phyloP scores from a whole-genome alignment of 2,113 vertebrate species.

The Tupaia chinensis region DNA sequence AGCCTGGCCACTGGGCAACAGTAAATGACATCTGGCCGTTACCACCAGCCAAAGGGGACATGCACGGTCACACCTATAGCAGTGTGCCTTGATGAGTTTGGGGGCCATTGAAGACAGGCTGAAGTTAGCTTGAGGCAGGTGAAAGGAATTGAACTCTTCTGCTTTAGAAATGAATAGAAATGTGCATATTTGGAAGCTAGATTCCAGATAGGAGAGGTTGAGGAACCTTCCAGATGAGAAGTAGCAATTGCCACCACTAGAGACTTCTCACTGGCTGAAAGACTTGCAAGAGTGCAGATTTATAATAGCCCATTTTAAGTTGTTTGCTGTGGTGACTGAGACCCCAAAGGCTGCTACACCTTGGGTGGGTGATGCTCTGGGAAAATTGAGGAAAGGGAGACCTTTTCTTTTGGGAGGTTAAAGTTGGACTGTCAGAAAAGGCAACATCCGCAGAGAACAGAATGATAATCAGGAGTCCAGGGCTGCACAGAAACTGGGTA shows the following conservation, averaged over 20 bases:
- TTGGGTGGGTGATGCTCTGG: neutral
- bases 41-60: neutral
- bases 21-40: neutral
- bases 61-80: neutral
- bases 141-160: neutral
- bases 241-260: neutral
- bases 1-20: neutral
- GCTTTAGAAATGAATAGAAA: slow-evolving; percentile 38
- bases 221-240: neutral
- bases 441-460: neutral
- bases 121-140: neutral
- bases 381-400: neutral
- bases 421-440: neutral
- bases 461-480: neutral
- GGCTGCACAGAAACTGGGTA: neutral
- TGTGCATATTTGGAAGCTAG: neutral
- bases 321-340: neutral
- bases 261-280: slow-evolving; percentile 41
- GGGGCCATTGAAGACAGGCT: neutral
- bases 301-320: neutral
- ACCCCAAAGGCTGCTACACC: neutral
- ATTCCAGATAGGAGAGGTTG: neutral
- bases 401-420: neutral
- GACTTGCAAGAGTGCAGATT: neutral
- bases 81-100: neutral